These are phyloP conservation scores for Galerucella pusilla DNA, from an alignment of 2,888 invertebrate genomes.

Conservation along the genomic window DNA sequence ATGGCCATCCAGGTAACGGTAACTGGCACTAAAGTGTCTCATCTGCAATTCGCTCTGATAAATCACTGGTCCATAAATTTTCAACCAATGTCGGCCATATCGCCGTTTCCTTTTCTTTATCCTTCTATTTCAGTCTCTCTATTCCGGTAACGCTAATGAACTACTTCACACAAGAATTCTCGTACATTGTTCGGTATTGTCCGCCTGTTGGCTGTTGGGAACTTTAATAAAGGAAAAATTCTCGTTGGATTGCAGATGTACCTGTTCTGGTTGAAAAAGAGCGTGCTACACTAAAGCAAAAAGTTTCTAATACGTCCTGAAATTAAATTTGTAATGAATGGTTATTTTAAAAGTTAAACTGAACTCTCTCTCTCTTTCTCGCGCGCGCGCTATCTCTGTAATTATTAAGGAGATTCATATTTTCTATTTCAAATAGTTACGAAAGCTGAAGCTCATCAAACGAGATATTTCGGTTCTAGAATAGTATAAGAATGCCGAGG, in stretches of 20 bases:
- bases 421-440: too few species aligned
- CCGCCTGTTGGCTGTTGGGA: slow-evolving; percentile 23
- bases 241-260: slow-evolving; percentile 21
- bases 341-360: background rate
- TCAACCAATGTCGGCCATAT: slow-evolving; percentile 28
- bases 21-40: slow-evolving; percentile 63
- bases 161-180: slow-evolving; percentile 53
- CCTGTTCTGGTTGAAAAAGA: slow-evolving; percentile 9
- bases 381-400: too few species aligned
- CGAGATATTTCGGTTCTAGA: too few species aligned
- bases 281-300: background rate
- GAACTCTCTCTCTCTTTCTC: background rate
- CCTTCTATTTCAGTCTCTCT: slow-evolving; percentile 8
- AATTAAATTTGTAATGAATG: slow-evolving; percentile 6
- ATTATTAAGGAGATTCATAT: background rate
- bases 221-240: slow-evolving; percentile 34
- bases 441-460: too few species aligned
- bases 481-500: too few species aligned
- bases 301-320: background rate
- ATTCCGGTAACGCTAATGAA: slow-evolving; percentile 58
- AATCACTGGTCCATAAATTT: slow-evolving; percentile 61
- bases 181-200: slow-evolving; percentile 37
- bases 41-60: slow-evolving; percentile 64
- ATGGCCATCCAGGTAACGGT: slow-evolving; percentile 60
- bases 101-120: slow-evolving; percentile 22